Evolutionary conservation across 2,797 vertebrate genomes (phyloP).

Genomic region (Microtus obscurus): DNA sequence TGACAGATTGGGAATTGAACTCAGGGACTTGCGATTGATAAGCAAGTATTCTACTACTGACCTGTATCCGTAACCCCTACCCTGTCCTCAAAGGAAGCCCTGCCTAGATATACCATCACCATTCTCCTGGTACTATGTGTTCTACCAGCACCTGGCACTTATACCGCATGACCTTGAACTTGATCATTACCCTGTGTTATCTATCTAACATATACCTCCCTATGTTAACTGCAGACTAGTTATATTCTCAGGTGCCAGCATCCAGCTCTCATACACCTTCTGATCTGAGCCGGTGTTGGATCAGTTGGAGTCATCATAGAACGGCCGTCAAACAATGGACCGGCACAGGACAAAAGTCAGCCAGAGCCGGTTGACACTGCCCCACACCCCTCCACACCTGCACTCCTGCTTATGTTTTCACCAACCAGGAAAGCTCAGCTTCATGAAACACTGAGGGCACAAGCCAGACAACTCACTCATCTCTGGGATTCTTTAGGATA

Average conservation of each 20-base stretch:
- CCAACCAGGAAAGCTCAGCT: too few relatives aligned
- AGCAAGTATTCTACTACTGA: not conserved
- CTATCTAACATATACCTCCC: not conserved
- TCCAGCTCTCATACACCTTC: not conserved
- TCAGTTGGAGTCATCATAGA: too few relatives aligned
- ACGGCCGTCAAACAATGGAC: too few relatives aligned
- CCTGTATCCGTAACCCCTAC: not conserved
- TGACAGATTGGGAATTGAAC: not conserved
- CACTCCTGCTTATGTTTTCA: too few relatives aligned
- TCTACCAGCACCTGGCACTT: not conserved
- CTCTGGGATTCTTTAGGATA: too few relatives aligned
- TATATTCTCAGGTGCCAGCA: not conserved
- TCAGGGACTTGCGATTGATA: not conserved
- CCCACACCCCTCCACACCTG: too few relatives aligned
- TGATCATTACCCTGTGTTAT: not conserved
- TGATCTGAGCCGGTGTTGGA: too few relatives aligned
- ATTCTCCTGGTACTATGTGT: not conserved
- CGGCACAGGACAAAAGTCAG: not conserved
- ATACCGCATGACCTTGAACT: not conserved
- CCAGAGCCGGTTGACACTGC: too few relatives aligned
- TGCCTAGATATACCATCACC: not conserved
- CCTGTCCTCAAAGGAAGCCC: not conserved
- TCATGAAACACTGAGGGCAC: too few relatives aligned
- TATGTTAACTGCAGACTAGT: slow-evolving; percentile 36
- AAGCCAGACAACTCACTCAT: too few relatives aligned